Percentiles rank a stretch among this genome's conserved stretches.
Evolutionary conservation across 1,140 invertebrate species (phyloP).

Genomic region (Dryas iulia): DNA sequence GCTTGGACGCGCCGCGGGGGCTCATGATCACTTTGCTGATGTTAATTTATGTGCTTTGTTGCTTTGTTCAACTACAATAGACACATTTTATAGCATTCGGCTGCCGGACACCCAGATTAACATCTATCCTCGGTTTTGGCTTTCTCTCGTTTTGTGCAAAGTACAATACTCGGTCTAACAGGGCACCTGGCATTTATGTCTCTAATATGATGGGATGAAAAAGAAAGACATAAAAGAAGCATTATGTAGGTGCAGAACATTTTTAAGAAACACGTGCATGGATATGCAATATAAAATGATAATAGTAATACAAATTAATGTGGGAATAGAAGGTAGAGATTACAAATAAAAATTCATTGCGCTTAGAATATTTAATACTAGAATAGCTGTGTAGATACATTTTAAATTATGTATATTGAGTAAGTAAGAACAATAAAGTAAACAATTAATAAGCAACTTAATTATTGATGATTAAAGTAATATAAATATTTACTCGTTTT

Average conservation of each 20-base stretch:
- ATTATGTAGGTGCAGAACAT: constrained; percentile 21
- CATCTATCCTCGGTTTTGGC: constrained; percentile 67
- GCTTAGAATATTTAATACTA: background rate
- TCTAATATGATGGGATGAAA: constrained; percentile 29
- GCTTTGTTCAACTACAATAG: constrained; percentile 69
- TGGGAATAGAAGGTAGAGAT: background rate
- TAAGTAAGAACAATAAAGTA: too few species aligned
- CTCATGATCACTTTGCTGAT: constrained; percentile 77
- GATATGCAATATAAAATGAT: background rate
- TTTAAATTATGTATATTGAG: background rate
- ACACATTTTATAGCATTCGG: constrained; percentile 69
- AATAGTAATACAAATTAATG: background rate
- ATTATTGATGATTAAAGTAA: too few species aligned
- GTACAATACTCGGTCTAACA: constrained; percentile 57
- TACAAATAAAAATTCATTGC: background rate
- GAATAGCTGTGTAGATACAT: too few species aligned
- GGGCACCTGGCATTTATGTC: constrained; percentile 69
- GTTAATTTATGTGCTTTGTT: constrained; percentile 79
- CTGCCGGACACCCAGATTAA: constrained; percentile 78
- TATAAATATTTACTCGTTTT: constrained; percentile 44
- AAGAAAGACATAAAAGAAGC: constrained; percentile 12
- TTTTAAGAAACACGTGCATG: background rate
- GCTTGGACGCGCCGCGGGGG: constrained; percentile 53
- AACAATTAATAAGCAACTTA: too few species aligned
- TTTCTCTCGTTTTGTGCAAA: constrained; percentile 78